These are phyloP conservation scores for Drosophila pachea DNA, from an alignment of 1,140 invertebrate genomes.

Conservation along the genomic window DNA sequence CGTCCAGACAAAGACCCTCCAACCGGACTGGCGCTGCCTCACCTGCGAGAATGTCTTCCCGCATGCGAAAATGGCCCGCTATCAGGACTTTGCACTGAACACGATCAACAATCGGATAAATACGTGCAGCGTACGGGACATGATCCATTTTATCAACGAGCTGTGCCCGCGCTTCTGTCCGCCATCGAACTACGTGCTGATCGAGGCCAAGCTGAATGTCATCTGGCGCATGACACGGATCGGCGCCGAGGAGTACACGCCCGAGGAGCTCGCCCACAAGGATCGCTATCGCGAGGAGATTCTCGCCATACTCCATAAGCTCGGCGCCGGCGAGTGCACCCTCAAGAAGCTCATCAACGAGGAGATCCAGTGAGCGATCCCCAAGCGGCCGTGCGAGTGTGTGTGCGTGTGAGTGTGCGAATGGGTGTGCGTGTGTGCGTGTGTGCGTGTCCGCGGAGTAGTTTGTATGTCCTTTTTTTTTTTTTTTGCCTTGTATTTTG, in stretches of 20 bases:
- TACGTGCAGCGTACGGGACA: conserved; percentile 65
- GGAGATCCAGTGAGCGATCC: conserved; percentile 57
- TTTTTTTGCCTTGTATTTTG: conserved; percentile 38
- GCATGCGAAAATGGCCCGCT: conserved; percentile 71
- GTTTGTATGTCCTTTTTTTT: conserved; percentile 25
- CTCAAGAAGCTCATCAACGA: conserved; percentile 78
- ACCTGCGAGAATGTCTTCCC: conserved; percentile 71
- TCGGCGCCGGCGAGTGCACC: conserved; percentile 79
- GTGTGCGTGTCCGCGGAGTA: neutral
- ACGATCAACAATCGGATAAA: conserved; percentile 78
- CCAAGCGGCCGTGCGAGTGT: neutral
- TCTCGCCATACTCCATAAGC: conserved; percentile 74
- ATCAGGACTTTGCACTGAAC: conserved; percentile 75
- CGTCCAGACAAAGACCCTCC: conserved; percentile 68
- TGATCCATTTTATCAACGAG: conserved; percentile 77
- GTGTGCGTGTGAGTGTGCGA: conserved; percentile 17
- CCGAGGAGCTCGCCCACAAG: conserved; percentile 69
- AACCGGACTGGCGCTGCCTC: conserved; percentile 73
- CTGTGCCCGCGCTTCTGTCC: conserved; percentile 75
- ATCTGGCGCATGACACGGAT: conserved; percentile 74
- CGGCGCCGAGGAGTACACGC: conserved; percentile 54
- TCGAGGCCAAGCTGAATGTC: conserved; percentile 75
- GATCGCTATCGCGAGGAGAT: conserved; percentile 78
- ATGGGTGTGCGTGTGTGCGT: neutral
- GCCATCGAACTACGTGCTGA: conserved; percentile 71